phyloP scores from a whole-genome alignment of 2,797 vertebrate genomes.

The Myiotriccus ornatus region DNA sequence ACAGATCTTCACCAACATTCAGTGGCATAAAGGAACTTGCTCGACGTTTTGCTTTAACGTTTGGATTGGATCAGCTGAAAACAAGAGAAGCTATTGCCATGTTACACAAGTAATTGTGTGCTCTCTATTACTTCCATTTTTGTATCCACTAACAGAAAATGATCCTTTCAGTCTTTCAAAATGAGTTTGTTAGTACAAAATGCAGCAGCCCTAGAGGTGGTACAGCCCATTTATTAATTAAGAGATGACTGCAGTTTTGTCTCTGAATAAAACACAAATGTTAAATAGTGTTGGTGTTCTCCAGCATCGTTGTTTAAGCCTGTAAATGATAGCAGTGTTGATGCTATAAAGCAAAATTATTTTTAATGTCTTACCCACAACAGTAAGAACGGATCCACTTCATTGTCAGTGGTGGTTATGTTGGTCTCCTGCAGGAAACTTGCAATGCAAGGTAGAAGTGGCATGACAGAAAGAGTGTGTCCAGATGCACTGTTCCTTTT shows the following conservation, averaged over 20 bases:
- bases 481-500: neutral
- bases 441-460: neutral
- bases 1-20: conserved; percentile 94
- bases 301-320: neutral
- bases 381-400: neutral
- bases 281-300: neutral
- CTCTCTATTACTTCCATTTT: conserved; percentile 32
- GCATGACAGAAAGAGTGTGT: neutral
- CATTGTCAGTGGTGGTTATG: neutral
- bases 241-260: neutral
- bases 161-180: neutral
- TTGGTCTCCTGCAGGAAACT: neutral
- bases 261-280: neutral
- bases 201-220: neutral
- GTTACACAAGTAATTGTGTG: conserved; percentile 93
- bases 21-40: conserved; percentile 98
- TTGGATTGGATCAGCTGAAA: conserved; percentile 97
- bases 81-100: conserved; percentile 99
- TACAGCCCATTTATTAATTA: neutral
- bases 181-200: neutral
- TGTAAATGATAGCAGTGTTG: neutral
- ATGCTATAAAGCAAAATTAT: neutral
- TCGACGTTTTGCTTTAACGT: conserved; percentile 97
- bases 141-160: neutral
- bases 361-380: neutral